A percentile compares a stretch with the other conserved stretches of the same genome.
These are phyloP conservation scores for Heteromormyrus szaboi DNA, from an alignment of 2,797 vertebrate genomes.

Conservation along the genomic window DNA sequence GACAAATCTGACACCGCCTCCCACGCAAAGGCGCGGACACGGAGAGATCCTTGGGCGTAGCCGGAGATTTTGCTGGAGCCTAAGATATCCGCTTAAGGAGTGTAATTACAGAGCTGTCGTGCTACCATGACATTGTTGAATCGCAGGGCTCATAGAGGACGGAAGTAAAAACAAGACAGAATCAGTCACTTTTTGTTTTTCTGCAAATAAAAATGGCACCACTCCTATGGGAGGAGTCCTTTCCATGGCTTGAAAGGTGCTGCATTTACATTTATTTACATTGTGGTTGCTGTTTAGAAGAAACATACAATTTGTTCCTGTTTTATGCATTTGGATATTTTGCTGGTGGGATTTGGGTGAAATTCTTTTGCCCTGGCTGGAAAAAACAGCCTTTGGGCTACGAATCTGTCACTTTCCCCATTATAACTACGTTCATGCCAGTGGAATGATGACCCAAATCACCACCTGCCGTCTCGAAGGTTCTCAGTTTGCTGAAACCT, in stretches of 20 bases:
- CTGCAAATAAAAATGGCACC: background rate
- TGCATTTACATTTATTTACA: background rate
- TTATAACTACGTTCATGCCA: background rate
- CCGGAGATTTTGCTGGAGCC: slow-evolving; percentile 23
- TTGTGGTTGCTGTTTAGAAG: background rate
- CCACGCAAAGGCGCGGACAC: slow-evolving; percentile 20
- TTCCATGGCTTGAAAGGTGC: background rate
- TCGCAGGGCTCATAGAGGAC: background rate
- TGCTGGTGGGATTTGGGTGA: background rate
- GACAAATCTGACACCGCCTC: slow-evolving; percentile 8
- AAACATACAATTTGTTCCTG: background rate
- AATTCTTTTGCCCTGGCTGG: background rate
- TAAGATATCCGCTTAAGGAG: slow-evolving; percentile 15
- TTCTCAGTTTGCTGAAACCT: background rate
- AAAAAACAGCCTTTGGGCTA: background rate
- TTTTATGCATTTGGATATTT: background rate
- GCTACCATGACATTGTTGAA: background rate
- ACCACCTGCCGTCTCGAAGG: background rate
- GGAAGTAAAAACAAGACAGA: background rate
- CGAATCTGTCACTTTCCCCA: background rate
- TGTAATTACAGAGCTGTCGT: slow-evolving; percentile 18
- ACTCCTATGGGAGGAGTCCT: background rate
- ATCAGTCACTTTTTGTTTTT: background rate
- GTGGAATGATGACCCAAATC: background rate
- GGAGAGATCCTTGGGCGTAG: slow-evolving; percentile 28